Evolutionary conservation across 2,113 vertebrate genomes (phyloP).

Genomic region (Mustelus asterias): DNA sequence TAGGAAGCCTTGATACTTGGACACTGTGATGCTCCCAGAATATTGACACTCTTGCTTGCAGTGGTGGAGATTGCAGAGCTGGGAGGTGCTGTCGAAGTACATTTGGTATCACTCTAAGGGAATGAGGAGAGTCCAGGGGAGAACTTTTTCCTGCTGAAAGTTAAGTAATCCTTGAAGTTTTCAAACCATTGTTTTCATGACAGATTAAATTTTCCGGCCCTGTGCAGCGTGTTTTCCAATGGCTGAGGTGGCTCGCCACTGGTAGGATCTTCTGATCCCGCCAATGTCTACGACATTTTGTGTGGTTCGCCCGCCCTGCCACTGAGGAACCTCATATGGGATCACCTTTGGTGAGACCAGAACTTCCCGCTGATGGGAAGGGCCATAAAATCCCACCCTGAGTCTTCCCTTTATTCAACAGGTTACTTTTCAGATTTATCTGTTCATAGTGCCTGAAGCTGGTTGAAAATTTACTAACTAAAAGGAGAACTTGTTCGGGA

Average conservation of each 20-base stretch:
- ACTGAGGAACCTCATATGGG: no score
- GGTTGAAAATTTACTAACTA: neutral
- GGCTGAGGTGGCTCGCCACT: no score
- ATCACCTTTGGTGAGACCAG: no score
- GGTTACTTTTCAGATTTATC: neutral
- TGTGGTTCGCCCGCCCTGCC: no score
- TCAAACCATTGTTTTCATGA: neutral
- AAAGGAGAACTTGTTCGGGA: neutral
- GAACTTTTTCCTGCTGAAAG: neutral
- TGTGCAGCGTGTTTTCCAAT: no score
- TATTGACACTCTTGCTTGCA: neutral
- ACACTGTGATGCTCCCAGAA: neutral
- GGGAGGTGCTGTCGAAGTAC: neutral
- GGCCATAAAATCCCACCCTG: no score
- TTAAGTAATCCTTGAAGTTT: neutral
- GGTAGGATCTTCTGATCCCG: no score
- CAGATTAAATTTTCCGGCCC: neutral
- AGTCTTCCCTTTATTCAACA: neutral
- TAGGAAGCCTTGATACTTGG: neutral
- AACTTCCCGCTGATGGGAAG: no score
- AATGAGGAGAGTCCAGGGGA: neutral
- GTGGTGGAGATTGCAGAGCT: neutral
- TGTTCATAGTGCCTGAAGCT: neutral
- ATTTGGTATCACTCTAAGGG: neutral
- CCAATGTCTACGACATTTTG: no score